Base-by-base conservation (phyloP, 1,140 invertebrate species). In the Ectropis grisescens region DNA sequence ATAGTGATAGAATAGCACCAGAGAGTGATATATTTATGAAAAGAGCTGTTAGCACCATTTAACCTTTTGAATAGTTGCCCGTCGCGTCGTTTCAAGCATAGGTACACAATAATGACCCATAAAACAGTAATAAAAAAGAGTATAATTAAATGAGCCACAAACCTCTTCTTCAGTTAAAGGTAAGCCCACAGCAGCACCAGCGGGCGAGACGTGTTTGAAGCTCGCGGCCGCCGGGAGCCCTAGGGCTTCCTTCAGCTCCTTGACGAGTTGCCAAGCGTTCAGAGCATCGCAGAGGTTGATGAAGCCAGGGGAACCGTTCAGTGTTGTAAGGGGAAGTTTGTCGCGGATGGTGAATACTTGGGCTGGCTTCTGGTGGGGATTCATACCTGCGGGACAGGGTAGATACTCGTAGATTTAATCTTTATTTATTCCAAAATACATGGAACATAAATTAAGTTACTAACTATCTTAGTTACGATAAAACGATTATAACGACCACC, bases 271-370 rank as follows among this genome's bases (percentile, higher is more conserved):
- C 91, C 96, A 99, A 1, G 91, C 96, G 75, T 99, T 99, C 0
- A 99, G 83, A 0, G 96, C 97, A 83, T 99, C 98, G 61, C 96
- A 97, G 0, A 99, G 85, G 74, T 99, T 99, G 41, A 99, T 98
- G 60, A 96, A 99, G 1, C 96, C 95, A 1, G 97, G 98, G 0
- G 95, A 91, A 13, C 97, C 97, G 82, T 98, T 98, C 1, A 98
- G 49, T 5, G 98, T 95, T 49, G 78, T 93, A 1, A 99, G 66
- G 0, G 98, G 98, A 28, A 99, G 82, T 28, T 92, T 85, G 11
- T 90, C 82, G 9, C 91, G 68, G 5, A 89, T 91, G 0, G 95
- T 97, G 69, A 90, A 97, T 0, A 99, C 81, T 64, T 98, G 96
- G 0, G 97, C 97, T 2, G 95, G 95, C 65, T 96, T 97, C 70